Evolutionary conservation across 2,888 invertebrate genomes (phyloP).

Genomic region (Plemyria rubiginata): DNA sequence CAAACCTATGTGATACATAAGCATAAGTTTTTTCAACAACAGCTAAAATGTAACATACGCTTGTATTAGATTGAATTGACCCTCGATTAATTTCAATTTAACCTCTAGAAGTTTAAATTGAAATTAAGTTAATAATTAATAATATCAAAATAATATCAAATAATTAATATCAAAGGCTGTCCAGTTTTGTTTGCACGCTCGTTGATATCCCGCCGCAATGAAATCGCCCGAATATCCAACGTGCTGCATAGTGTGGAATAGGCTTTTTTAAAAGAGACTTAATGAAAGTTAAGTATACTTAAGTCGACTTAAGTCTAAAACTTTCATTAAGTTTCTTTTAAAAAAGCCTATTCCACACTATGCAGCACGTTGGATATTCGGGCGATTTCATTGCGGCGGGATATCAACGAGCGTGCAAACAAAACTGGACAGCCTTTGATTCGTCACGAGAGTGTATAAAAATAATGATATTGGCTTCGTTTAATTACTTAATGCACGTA

Average conservation of each 20-base stretch:
- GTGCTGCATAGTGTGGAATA: conserved; percentile 50
- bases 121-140: too few relatives aligned
- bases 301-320: too few relatives aligned
- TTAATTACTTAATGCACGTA: conserved; percentile 26
- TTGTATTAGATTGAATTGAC: too few relatives aligned
- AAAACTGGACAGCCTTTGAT: conserved; percentile 66
- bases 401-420: conserved; percentile 81
- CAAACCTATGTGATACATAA: too few relatives aligned
- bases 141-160: too few relatives aligned
- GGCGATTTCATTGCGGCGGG: conserved; percentile 80
- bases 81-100: too few relatives aligned
- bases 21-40: too few relatives aligned
- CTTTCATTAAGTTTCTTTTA: too few relatives aligned
- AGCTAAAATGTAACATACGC: too few relatives aligned
- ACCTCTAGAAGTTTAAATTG: too few relatives aligned
- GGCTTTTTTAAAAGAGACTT: too few relatives aligned
- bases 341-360: conserved; percentile 50
- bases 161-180: conserved; percentile 68
- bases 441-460: conserved; percentile 56
- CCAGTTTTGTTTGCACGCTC: conserved; percentile 75
- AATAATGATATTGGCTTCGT: conserved; percentile 40
- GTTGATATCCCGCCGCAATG: conserved; percentile 80
- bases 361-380: conserved; percentile 56
- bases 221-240: conserved; percentile 74
- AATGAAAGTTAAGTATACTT: too few relatives aligned